phyloP scores from a whole-genome alignment of 2,888 invertebrate species.

The Enchytraeus crypticus region DNA sequence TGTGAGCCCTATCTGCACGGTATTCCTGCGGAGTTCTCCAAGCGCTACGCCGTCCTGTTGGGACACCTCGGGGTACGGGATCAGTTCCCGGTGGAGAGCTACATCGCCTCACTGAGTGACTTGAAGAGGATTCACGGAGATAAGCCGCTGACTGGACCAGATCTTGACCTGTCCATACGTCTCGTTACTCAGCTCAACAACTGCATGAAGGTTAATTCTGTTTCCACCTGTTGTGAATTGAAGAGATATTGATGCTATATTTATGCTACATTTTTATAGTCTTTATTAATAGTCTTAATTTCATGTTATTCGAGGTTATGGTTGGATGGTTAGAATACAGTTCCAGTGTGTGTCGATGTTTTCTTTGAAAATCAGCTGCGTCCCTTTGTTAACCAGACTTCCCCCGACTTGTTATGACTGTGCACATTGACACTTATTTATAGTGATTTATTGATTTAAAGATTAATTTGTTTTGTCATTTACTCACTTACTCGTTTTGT shows the following conservation, averaged over 20 bases:
- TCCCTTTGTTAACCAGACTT: too few species aligned
- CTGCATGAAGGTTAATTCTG: conserved; percentile 11
- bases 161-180: conserved; percentile 16
- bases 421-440: too few species aligned
- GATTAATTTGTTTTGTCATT: too few species aligned
- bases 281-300: too few species aligned
- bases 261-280: too few species aligned
- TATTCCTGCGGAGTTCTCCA: conserved; percentile 19
- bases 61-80: conserved; percentile 22
- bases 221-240: background rate
- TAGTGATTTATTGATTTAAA: too few species aligned
- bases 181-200: conserved; percentile 14
- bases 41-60: conserved; percentile 16
- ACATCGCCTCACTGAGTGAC: conserved; percentile 5
- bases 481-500: too few species aligned
- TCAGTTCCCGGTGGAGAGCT: conserved; percentile 20
- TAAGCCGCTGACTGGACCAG: conserved; percentile 6
- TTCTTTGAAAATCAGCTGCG: too few species aligned
- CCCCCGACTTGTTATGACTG: too few species aligned
- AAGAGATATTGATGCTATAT: background rate
- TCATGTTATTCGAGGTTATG: too few species aligned
- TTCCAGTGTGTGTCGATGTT: too few species aligned
- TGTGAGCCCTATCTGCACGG: conserved; percentile 27
- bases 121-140: conserved; percentile 7
- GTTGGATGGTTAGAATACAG: too few species aligned